These are phyloP conservation scores for Halesus radiatus DNA, from an alignment of 1,140 invertebrate species.

Conservation along the genomic window DNA sequence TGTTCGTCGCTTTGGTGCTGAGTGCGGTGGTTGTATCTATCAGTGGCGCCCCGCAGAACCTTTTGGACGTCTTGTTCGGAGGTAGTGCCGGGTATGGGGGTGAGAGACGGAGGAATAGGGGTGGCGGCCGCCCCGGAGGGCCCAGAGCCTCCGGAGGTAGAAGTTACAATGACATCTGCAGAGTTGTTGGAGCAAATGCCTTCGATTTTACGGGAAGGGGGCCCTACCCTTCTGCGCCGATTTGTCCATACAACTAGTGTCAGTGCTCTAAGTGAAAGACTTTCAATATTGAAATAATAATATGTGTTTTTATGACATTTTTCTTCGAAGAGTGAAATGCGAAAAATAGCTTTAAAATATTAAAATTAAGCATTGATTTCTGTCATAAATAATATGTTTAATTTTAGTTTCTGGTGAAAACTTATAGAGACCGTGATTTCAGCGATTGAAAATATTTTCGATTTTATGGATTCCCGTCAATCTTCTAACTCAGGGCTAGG, in stretches of 20 bases:
- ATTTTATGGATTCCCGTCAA: no score
- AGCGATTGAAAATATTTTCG: no score
- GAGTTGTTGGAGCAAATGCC: constrained; percentile 64
- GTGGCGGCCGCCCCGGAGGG: constrained; percentile 58
- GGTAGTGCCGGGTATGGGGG: constrained; percentile 38
- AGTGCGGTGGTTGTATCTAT: constrained; percentile 18
- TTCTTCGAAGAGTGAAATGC: no score
- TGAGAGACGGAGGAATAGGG: constrained; percentile 50
- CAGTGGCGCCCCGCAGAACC: constrained; percentile 56
- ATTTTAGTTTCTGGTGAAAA: no score
- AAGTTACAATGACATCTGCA: constrained; percentile 67
- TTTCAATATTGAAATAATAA: no score
- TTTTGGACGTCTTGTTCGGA: constrained; percentile 60
- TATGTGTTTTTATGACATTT: no score
- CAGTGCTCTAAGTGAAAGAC: constrained; percentile 1
- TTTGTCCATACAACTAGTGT: constrained; percentile 49
- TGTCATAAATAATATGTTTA: no score
- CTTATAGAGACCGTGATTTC: no score
- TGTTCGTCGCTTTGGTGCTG: constrained; percentile 18
- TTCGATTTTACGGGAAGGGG: constrained; percentile 51
- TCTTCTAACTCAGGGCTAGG: no score
- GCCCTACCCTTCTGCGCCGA: constrained; percentile 46
- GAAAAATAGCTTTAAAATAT: no score
- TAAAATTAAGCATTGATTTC: no score
- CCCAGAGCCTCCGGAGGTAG: constrained; percentile 61